A percentile compares a stretch with the other conserved stretches of the same genome.
phyloP scores from a whole-genome alignment of 2,113 vertebrate species.

The Nannobrachium achirus region DNA sequence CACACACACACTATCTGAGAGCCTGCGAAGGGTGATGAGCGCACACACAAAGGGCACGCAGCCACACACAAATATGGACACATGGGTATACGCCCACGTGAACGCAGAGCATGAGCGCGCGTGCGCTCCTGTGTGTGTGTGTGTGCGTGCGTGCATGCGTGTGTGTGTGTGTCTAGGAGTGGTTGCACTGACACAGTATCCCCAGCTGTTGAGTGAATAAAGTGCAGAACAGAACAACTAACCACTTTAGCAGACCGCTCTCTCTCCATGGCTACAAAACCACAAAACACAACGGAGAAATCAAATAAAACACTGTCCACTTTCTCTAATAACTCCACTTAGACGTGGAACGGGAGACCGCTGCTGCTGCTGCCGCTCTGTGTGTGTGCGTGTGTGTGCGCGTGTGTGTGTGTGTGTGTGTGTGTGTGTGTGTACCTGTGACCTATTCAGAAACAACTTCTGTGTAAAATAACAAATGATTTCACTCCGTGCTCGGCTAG shows the following conservation, averaged over 20 bases:
- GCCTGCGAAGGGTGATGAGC: background rate
- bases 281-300: background rate
- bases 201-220: background rate
- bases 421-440: slow-evolving; percentile 5
- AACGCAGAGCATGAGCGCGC: background rate
- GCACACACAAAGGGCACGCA: background rate
- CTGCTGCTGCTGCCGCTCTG: background rate
- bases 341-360: too few relatives aligned
- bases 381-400: background rate
- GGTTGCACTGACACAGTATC: background rate
- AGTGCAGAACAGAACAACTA: background rate
- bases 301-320: background rate
- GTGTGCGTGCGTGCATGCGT: background rate
- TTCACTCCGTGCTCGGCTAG: too few relatives aligned
- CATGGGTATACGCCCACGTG: background rate
- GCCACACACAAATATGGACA: background rate
- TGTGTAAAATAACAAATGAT: too few relatives aligned
- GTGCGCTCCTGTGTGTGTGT: background rate
- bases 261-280: background rate
- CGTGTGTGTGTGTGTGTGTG: slow-evolving; percentile 6
- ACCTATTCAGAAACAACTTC: too few relatives aligned
- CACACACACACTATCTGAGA: background rate
- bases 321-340: background rate
- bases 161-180: background rate
- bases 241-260: background rate